Evolutionary conservation across 2,888 invertebrate species (phyloP).

Genomic region (Girardia tigrina): DNA sequence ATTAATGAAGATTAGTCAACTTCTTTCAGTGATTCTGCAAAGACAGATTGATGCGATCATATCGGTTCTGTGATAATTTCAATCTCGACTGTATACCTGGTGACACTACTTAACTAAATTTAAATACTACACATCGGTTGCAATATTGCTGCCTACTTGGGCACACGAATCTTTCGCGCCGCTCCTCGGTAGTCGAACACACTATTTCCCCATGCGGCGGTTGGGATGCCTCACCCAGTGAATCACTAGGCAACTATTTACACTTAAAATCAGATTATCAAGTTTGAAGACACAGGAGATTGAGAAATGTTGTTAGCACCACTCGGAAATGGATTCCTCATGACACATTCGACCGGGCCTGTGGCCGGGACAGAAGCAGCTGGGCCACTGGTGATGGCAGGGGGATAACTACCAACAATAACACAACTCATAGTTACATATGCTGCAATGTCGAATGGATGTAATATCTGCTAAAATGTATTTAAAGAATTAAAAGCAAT

Average conservation of each 20-base stretch:
- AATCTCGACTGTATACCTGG: conserved; percentile 23
- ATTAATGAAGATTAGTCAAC: conserved; percentile 23
- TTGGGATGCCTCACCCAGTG: background rate
- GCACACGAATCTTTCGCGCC: background rate
- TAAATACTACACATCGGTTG: conserved; percentile 5
- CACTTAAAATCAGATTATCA: conserved; percentile 23
- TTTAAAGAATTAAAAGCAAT: too few species aligned
- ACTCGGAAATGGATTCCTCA: conserved; percentile 19
- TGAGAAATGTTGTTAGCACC: conserved; percentile 12
- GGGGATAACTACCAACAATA: background rate
- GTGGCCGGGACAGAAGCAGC: background rate
- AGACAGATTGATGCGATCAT: conserved; percentile 16
- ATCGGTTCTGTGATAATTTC: background rate
- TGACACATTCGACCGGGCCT: background rate
- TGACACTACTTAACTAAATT: conserved; percentile 12
- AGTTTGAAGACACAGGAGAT: conserved; percentile 4
- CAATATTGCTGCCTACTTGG: background rate
- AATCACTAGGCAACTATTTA: background rate
- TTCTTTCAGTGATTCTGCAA: background rate
- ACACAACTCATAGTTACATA: background rate
- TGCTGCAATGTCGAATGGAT: conserved; percentile 11
- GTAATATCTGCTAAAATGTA: too few species aligned
- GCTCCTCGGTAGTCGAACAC: background rate
- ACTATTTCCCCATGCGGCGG: background rate
- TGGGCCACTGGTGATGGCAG: background rate